Base-by-base conservation (phyloP, 2,888 invertebrate genomes). In the Agrotis puta region DNA sequence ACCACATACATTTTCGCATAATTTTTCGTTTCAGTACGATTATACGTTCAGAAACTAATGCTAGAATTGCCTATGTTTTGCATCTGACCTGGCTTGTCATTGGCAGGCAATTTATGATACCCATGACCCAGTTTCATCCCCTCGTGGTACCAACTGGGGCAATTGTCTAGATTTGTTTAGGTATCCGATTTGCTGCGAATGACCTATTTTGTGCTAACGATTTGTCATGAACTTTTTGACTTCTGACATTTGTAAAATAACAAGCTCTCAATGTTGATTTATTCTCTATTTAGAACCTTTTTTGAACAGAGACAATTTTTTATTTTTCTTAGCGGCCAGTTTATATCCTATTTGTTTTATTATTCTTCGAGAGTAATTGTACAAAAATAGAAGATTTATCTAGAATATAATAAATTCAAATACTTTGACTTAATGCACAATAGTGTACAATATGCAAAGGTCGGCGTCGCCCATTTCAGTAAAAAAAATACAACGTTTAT, bases 61-160 rank as follows among this genome's bases (percentile, higher is more conserved):
- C 48, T 68, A 43, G n/a, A 13, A 47, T 70, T 58, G 33, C 39
- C 48, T 75, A 64, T 64, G 69, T 74, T 81, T 69, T 78, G 27
- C 16, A 16, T 51, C 20, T 51, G 76, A 81, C 83, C 83, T 72
- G 75, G 33, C 71, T 66, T 85, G 84, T 84, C 82, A 85, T 77
- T 79, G 70, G 73, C 64, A 74, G 59, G 63, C 78, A 84, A 82
- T 85, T 85, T 85, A 79, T 77, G 73, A 68, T 68, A 65, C 69
- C 79, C 74, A 51, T 85, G 85, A 85, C 85, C 85, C 16, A 85
- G 74, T 70, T 85, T 68, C 76, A 82, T 76, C 85, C 83, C 84
- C 82, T 75, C 78, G 54, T 33, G 14, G 61, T 68, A 61, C 61
- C 66, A 69, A 71, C 72, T 61, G 54, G 57, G 62, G 43, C 78